A percentile compares a stretch with the other conserved stretches of the same genome.
Conservation (phyloP, 2,113 vertebrate genomes). For the Dendropsophus ebraccatus region DNA sequence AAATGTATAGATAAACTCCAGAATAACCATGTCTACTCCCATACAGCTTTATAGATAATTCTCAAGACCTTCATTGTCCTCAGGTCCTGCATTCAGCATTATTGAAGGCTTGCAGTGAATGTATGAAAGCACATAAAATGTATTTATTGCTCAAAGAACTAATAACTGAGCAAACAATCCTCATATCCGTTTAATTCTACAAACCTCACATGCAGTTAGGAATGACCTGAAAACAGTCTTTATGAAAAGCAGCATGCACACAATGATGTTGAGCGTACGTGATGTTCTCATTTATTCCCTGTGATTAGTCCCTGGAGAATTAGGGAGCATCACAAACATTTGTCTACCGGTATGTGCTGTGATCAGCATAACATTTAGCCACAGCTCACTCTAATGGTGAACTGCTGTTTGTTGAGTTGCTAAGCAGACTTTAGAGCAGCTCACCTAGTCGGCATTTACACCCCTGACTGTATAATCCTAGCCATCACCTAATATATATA, state of each 20-base stretch:
- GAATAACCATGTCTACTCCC: neutral
- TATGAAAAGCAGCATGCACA: slow-evolving; percentile 9
- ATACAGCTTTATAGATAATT: neutral
- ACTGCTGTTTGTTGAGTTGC: neutral
- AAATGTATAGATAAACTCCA: neutral
- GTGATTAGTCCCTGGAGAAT: slow-evolving; percentile 13
- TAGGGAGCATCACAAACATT: slow-evolving; percentile 4
- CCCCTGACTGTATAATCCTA: no score
- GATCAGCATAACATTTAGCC: slow-evolving; percentile 25
- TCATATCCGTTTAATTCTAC: neutral
- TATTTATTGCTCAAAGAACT: slow-evolving; percentile 5
- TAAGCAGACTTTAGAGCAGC: neutral
- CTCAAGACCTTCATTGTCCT: neutral
- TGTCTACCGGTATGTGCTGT: slow-evolving; percentile 24
- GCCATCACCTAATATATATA: no score
- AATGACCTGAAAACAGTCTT: slow-evolving; percentile 41
- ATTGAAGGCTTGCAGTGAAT: slow-evolving; percentile 11
- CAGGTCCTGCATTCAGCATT: neutral
- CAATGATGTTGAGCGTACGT: slow-evolving; percentile 12
- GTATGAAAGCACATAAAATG: slow-evolving; percentile 17
- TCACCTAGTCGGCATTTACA: neutral
- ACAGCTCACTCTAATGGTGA: neutral
- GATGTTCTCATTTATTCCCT: slow-evolving; percentile 35
- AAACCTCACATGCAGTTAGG: neutral
- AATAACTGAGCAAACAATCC: slow-evolving; percentile 25